Conservation (phyloP, 2,113 vertebrate species). For the Ammospiza caudacuta region DNA sequence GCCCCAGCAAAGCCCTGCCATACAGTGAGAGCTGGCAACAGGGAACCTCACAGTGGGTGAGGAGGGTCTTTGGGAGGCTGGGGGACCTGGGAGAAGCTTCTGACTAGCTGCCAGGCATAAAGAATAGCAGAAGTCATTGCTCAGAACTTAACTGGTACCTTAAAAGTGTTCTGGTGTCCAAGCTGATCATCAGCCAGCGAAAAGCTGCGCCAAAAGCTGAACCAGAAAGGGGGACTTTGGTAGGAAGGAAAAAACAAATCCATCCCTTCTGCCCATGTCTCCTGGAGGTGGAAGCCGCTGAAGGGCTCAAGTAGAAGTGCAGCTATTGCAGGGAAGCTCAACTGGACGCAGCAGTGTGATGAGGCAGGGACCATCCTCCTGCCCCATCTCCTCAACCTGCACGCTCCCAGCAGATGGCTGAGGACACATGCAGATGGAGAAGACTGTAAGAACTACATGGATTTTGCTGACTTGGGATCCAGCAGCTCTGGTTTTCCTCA, state of each 20-base stretch:
- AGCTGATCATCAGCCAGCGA: neutral
- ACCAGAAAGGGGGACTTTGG: neutral
- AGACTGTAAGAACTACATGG: neutral
- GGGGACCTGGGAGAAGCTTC: neutral
- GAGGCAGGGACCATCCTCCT: neutral
- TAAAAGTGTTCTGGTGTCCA: neutral
- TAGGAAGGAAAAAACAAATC: neutral
- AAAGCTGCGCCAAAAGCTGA: neutral
- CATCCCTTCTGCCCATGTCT: neutral
- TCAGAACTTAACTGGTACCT: neutral
- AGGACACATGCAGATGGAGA: neutral
- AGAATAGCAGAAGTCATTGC: neutral
- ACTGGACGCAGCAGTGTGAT: neutral
- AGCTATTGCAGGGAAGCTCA: neutral
- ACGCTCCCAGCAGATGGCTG: neutral
- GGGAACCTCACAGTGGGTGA: neutral
- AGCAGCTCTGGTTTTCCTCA: neutral
- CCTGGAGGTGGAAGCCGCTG: neutral
- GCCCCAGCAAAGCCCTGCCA: neutral
- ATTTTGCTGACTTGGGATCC: neutral
- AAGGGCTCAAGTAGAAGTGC: neutral
- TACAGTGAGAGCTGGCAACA: rapidly evolving
- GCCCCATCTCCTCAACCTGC: neutral
- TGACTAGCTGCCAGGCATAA: neutral
- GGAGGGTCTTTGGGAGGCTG: neutral